Conservation (phyloP, 2,888 invertebrate genomes). For the Cheilosia soror region DNA sequence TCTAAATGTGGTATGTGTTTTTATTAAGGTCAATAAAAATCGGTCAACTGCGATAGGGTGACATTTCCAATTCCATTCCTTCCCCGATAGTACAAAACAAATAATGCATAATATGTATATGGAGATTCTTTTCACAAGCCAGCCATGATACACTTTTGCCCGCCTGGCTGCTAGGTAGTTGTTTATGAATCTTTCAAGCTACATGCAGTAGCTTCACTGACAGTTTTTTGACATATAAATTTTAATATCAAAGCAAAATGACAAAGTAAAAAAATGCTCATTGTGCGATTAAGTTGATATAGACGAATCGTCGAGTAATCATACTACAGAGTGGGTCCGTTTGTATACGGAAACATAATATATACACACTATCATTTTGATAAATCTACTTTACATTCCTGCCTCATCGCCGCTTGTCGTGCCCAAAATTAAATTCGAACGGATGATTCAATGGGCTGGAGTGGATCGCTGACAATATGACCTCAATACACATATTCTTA, state of each 20-base stretch:
- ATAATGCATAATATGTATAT: constrained; percentile 23
- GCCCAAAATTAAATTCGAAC: constrained; percentile 15
- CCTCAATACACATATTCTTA: constrained; percentile 42
- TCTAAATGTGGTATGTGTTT: constrained; percentile 26
- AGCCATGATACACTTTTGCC: constrained; percentile 24
- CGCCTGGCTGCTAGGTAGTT: constrained; percentile 16
- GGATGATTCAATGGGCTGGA: constrained; percentile 4
- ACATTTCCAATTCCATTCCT: neutral
- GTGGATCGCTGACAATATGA: constrained; percentile 39
- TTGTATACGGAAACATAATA: constrained; percentile 10
- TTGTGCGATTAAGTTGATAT: constrained; percentile 35
- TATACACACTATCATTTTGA: constrained; percentile 7
- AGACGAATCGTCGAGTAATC: constrained; percentile 9
- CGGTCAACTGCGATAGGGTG: constrained; percentile 45
- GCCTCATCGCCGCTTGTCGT: neutral
- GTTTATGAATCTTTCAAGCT: constrained; percentile 54
- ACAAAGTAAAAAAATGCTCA: constrained; percentile 9
- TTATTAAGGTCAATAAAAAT: constrained; percentile 67
- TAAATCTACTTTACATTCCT: constrained; percentile 31
- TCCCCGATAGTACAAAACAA: neutral
- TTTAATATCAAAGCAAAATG: constrained; percentile 42
- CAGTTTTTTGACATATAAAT: constrained; percentile 63
- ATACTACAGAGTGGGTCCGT: neutral
- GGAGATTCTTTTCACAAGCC: constrained; percentile 35
- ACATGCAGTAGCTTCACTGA: constrained; percentile 26